Conservation (phyloP, 2,113 vertebrate species). For the Erpornis zantholeuca region DNA sequence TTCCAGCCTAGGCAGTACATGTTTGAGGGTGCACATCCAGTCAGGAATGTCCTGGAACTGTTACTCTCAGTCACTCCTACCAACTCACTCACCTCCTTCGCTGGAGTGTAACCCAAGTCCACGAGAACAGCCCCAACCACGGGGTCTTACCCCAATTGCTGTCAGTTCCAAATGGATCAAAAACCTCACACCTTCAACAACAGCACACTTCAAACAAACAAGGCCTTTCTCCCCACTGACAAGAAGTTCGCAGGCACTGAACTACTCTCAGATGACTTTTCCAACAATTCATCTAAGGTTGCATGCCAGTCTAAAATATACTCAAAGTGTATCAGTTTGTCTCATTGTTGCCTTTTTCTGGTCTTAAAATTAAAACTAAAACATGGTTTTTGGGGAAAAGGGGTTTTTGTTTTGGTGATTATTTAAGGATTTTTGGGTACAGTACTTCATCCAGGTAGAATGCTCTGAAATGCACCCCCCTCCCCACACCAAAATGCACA, state of each 20-base stretch:
- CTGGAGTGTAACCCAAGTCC: neutral
- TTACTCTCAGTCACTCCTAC: neutral
- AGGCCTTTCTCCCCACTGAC: neutral
- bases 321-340: neutral
- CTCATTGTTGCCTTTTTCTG: neutral
- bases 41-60: accelerated
- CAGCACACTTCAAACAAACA: neutral
- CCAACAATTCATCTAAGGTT: neutral
- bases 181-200: neutral
- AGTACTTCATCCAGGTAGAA: no score
- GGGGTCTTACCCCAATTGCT: accelerated
- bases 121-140: neutral
- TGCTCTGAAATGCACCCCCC: no score
- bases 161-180: accelerated
- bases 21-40: neutral
- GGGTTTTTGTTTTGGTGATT: no score
- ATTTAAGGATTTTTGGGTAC: no score
- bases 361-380: no score
- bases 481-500: no score
- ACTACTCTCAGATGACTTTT: neutral
- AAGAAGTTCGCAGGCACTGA: neutral
- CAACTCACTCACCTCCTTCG: neutral
- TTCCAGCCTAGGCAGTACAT: neutral
- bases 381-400: no score
- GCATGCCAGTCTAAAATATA: neutral